Percentiles rank a stretch among this genome's conserved stretches.
These are phyloP conservation scores for Microtus ochrogaster DNA, from an alignment of 2,113 vertebrate species.

Conservation along the genomic window DNA sequence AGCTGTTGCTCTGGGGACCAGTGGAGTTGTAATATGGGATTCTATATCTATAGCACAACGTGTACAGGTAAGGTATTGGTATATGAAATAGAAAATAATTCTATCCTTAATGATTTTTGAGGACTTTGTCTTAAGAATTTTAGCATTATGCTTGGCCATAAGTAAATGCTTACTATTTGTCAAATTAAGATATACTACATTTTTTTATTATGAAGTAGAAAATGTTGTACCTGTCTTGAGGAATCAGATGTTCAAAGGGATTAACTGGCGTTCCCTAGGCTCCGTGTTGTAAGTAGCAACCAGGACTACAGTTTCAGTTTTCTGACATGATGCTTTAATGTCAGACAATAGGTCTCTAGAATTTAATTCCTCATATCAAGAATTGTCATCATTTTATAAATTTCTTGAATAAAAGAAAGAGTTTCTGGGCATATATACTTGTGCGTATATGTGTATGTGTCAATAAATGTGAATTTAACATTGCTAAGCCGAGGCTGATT, in stretches of 20 bases:
- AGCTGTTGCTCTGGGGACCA: constrained; percentile 88
- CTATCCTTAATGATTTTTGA: neutral
- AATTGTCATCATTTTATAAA: neutral
- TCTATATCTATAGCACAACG: constrained; percentile 86
- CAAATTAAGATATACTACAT: neutral
- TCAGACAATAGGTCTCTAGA: neutral
- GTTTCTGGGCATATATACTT: neutral
- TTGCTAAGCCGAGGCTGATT: neutral
- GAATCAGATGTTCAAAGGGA: constrained; percentile 32
- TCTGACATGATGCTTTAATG: neutral
- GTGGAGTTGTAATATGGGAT: constrained; percentile 91
- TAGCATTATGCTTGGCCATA: neutral
- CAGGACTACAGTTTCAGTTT: neutral
- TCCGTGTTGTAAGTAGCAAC: neutral
- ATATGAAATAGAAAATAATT: constrained; percentile 51
- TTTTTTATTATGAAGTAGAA: neutral
- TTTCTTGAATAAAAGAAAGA: neutral
- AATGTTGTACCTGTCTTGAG: neutral
- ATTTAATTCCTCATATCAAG: constrained; percentile 10
- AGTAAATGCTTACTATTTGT: neutral
- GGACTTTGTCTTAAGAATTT: neutral
- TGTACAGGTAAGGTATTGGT: constrained; percentile 84
- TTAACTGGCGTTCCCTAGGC: neutral
- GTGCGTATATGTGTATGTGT: neutral
- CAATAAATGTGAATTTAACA: neutral